A percentile compares a stretch with the other conserved stretches of the same genome.
Conservation (phyloP, 2,888 invertebrate species). For the Pycnomerus fuliginosus region DNA sequence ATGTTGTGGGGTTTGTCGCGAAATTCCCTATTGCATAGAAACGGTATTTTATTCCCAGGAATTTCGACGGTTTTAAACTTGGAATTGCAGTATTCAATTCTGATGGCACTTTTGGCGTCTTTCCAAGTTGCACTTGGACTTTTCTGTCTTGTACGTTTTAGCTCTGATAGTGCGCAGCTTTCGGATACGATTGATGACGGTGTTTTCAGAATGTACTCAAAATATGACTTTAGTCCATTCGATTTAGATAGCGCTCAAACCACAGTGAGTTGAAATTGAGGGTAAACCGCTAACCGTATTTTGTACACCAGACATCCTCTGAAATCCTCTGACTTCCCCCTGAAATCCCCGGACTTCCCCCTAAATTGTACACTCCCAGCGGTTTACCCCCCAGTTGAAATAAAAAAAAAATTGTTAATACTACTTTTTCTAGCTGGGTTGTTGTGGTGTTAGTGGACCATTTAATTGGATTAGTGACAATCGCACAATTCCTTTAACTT, state of each 20-base stretch:
- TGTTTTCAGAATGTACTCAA: neutral
- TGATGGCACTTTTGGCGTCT: conserved; percentile 28
- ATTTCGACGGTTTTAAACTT: too few relatives aligned
- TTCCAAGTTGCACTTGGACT: conserved; percentile 32
- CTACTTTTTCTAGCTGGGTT: conserved; percentile 22
- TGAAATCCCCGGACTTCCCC: too few relatives aligned
- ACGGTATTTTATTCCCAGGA: conserved; percentile 25
- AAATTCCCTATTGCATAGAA: conserved; percentile 30
- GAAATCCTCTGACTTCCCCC: too few relatives aligned
- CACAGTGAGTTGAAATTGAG: too few relatives aligned
- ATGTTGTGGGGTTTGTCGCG: conserved; percentile 29
- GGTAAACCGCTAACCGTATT: too few relatives aligned
- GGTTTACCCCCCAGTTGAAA: too few relatives aligned
- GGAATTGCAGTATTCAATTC: conserved; percentile 31
- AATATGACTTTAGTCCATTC: neutral
- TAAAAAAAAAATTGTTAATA: conserved; percentile 4
- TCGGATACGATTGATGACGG: neutral
- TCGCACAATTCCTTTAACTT: conserved; percentile 11
- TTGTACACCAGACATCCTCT: too few relatives aligned
- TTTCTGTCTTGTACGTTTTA: conserved; percentile 15
- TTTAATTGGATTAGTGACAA: conserved; percentile 10
- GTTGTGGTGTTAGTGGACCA: conserved; percentile 27
- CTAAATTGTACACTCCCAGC: too few relatives aligned
- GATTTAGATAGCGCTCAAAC: conserved; percentile 22
- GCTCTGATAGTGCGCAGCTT: conserved; percentile 7